Percentiles rank a stretch among this genome's conserved stretches.
Conservation (phyloP, 2,113 vertebrate species). For the Mastomys natalensis region DNA sequence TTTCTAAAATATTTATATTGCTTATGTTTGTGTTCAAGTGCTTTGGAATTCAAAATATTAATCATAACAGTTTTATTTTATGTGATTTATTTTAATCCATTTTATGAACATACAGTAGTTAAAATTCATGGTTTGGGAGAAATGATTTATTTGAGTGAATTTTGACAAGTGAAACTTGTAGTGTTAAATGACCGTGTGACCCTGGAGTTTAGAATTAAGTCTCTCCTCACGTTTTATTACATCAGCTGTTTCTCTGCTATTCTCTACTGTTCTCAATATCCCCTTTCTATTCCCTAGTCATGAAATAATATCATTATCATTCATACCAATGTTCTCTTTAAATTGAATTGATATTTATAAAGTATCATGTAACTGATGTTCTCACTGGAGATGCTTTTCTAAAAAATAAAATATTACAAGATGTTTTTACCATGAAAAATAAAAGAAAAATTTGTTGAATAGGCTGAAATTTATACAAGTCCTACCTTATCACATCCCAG, state of each 20-base stretch:
- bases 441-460: neutral
- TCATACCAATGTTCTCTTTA: neutral
- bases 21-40: neutral
- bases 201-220: neutral
- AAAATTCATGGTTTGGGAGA: conserved; percentile 36
- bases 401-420: no score
- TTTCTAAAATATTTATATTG: conserved; percentile 45
- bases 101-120: neutral
- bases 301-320: neutral
- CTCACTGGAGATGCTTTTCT: neutral
- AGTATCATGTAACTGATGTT: neutral
- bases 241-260: neutral
- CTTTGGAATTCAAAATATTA: conserved; percentile 25
- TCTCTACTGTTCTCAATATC: neutral
- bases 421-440: neutral
- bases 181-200: neutral
- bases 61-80: neutral
- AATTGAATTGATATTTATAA: neutral
- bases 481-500: neutral
- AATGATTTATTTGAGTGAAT: conserved; percentile 51
- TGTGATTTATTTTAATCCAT: neutral
- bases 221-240: neutral
- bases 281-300: neutral
- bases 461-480: fast-evolving
- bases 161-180: neutral